A percentile compares a stretch with the other conserved stretches of the same genome.
phyloP scores from a whole-genome alignment of 2,797 vertebrate genomes.

The Artibeus jamaicensis region DNA sequence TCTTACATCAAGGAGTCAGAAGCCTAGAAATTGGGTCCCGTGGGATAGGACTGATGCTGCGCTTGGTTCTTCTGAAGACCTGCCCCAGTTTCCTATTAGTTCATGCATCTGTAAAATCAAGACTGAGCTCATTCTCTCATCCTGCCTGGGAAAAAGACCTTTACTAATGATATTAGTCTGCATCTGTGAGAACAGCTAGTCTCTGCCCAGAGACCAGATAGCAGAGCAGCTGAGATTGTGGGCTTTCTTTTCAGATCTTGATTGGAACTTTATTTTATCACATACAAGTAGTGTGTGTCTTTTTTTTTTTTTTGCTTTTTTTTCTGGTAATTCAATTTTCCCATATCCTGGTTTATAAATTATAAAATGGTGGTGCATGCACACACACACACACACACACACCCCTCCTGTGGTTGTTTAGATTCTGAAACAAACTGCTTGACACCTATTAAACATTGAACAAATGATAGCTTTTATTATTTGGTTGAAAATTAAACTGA shows the following conservation, averaged over 20 bases:
- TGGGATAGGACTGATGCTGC: neutral
- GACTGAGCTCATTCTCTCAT: constrained; percentile 10
- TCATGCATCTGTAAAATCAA: constrained; percentile 26
- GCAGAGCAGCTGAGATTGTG: neutral
- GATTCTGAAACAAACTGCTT: neutral
- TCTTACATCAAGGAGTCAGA: neutral
- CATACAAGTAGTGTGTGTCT: neutral
- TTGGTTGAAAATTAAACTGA: neutral
- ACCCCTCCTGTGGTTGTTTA: neutral
- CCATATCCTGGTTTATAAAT: neutral
- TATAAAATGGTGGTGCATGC: neutral
- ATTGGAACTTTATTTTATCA: neutral
- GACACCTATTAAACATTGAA: neutral
- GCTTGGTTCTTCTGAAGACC: constrained; percentile 4
- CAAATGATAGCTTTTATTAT: neutral
- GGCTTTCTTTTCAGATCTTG: neutral
- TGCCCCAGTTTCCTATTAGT: neutral
- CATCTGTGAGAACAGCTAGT: neutral
- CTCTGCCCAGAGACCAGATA: neutral
- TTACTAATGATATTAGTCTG: neutral
- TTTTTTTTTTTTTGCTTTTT: neutral
- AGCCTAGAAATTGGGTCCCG: neutral
- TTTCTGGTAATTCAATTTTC: neutral
- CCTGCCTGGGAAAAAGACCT: constrained; percentile 30
- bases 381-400: too few species aligned